A percentile compares a stretch with the other conserved stretches of the same genome.
phyloP scores from a whole-genome alignment of 1,140 invertebrate genomes.

The Pogonognathellus flavescens region DNA sequence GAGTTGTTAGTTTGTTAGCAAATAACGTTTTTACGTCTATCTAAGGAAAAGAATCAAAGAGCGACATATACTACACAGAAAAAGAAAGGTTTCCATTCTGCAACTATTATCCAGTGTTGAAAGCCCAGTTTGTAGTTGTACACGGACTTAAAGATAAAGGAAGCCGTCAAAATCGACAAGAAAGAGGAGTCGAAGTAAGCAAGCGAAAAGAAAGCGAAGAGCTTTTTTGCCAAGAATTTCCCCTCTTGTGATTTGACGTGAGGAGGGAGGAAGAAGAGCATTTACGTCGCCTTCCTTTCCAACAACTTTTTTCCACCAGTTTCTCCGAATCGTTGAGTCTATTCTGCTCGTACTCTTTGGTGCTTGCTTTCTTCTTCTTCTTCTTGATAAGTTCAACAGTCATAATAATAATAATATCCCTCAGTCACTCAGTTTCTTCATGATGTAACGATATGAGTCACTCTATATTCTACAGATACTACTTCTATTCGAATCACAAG shows the following conservation, averaged over 20 bases:
- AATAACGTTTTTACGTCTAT: slow-evolving; percentile 23
- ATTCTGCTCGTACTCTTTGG: background rate
- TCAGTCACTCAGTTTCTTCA: no score
- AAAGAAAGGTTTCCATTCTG: background rate
- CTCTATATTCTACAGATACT: no score
- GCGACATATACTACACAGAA: background rate
- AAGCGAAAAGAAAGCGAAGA: background rate
- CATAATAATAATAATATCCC: no score
- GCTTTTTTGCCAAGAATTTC: slow-evolving; percentile 16
- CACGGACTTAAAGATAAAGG: slow-evolving; percentile 9
- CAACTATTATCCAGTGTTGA: background rate
- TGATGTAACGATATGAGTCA: no score
- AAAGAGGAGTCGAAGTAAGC: slow-evolving; percentile 24
- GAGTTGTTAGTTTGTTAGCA: slow-evolving; percentile 42
- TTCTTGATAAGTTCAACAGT: no score
- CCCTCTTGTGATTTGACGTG: slow-evolving; percentile 36
- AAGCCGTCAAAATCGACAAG: slow-evolving; percentile 41
- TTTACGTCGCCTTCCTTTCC: background rate
- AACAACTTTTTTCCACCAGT: background rate
- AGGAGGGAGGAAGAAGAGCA: slow-evolving; percentile 17
- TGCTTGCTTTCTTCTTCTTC: no score
- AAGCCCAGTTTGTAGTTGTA: background rate
- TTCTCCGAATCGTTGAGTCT: background rate
- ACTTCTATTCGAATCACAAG: background rate
- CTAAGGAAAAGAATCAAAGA: background rate